phyloP scores from a whole-genome alignment of 2,888 invertebrate species.

The Agrochola litura region DNA sequence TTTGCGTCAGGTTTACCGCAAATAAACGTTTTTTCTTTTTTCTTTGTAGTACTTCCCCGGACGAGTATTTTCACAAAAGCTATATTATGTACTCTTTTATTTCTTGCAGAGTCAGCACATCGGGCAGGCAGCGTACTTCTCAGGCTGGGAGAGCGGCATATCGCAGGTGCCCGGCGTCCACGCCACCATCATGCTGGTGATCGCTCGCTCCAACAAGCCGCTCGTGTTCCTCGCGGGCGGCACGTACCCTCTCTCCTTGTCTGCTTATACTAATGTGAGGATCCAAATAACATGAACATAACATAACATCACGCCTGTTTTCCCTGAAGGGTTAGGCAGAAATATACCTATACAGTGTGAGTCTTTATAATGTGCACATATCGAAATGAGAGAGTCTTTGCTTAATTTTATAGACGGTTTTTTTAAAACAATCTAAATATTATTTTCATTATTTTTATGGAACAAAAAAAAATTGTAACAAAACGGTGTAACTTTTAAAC shows the following conservation, averaged over 20 bases:
- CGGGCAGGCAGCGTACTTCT: slow-evolving; percentile 79
- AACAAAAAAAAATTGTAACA: no score
- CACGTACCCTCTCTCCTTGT: slow-evolving; percentile 81
- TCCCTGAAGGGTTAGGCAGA: no score
- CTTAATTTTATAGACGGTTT: no score
- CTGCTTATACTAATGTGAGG: slow-evolving; percentile 80
- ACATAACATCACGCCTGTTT: no score
- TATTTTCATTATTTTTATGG: no score
- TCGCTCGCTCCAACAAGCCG: slow-evolving; percentile 79
- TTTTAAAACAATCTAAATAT: no score
- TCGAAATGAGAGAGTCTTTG: no score
- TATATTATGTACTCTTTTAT: background rate
- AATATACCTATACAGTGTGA: no score
- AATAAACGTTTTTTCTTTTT: no score
- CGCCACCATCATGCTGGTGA: slow-evolving; percentile 76
- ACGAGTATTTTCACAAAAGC: background rate
- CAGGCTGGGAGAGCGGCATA: slow-evolving; percentile 82
- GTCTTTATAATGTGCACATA: no score
- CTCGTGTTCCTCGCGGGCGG: slow-evolving; percentile 83
- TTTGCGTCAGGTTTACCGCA: no score
- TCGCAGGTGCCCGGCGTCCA: slow-evolving; percentile 75
- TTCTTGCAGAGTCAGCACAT: slow-evolving; percentile 75
- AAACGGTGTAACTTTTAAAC: no score
- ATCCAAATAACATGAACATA: background rate
- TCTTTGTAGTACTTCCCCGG: background rate